Evolutionary conservation across 1,140 invertebrate species (phyloP).

Genomic region (Drosophila ananassae): DNA sequence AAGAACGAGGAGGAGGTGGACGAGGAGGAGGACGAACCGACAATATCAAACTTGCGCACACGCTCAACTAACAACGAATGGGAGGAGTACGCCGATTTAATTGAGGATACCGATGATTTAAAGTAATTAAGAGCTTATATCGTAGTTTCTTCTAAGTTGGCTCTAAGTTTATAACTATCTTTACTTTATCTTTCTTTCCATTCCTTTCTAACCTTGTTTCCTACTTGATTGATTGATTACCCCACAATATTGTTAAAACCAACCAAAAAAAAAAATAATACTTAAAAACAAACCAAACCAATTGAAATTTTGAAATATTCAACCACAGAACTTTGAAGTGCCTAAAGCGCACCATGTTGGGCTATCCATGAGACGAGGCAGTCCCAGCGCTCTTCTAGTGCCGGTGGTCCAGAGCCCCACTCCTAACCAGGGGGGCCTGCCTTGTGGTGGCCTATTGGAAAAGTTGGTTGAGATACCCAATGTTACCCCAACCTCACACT

Average conservation of each 20-base stretch:
- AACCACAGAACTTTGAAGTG: constrained; percentile 77
- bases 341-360: constrained; percentile 81
- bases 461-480: constrained; percentile 67
- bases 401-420: constrained; percentile 33
- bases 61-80: constrained; percentile 83
- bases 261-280: constrained; percentile 9
- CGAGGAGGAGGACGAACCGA: constrained; percentile 72
- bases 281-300: constrained; percentile 18
- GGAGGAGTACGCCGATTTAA: constrained; percentile 83
- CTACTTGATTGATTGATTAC: constrained; percentile 53
- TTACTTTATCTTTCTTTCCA: constrained; percentile 72
- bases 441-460: constrained; percentile 63
- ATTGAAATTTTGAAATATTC: constrained; percentile 22
- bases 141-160: constrained; percentile 84
- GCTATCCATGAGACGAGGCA: constrained; percentile 73
- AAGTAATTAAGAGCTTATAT: constrained; percentile 84
- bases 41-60: constrained; percentile 83
- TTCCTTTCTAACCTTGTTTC: constrained; percentile 76
- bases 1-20: constrained; percentile 46
- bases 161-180: constrained; percentile 79
- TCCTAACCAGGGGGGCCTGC: constrained; percentile 31
- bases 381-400: constrained; percentile 71
- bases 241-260: constrained; percentile 48
- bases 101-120: constrained; percentile 84
- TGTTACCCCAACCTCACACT: constrained; percentile 4